phyloP scores from a whole-genome alignment of 92 coral and sea anemone species.

The Porites lobata region DNA sequence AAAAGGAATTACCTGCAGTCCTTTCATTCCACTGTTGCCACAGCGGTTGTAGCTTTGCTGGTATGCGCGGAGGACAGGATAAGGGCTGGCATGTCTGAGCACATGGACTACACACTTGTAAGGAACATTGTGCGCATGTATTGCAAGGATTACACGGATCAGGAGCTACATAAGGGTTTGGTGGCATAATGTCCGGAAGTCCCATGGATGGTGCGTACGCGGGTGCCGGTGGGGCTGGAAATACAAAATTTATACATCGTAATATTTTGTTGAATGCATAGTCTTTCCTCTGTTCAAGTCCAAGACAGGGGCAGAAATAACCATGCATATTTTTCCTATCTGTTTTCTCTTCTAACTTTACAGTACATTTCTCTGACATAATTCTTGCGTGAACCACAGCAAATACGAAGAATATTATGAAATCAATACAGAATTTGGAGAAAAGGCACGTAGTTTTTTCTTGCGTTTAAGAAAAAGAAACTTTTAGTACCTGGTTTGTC shows the following conservation, averaged over 20 bases:
- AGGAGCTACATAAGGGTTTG: constrained; percentile 32
- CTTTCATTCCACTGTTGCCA: constrained; percentile 88
- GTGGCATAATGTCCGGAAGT: constrained; percentile 59
- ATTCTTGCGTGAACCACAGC: too few relatives aligned
- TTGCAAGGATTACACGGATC: constrained; percentile 78
- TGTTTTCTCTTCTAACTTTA: too few relatives aligned
- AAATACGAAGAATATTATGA: too few relatives aligned
- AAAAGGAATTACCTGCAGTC: constrained; percentile 74
- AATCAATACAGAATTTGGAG: too few relatives aligned
- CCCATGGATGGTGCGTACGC: constrained; percentile 47
- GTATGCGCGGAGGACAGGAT: constrained; percentile 71
- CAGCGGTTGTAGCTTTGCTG: constrained; percentile 68
- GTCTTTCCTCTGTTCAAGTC: neutral
- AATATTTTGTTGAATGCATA: neutral
- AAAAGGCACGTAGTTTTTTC: neutral
- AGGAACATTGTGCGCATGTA: constrained; percentile 78
- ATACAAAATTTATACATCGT: neutral
- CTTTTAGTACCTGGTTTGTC: neutral
- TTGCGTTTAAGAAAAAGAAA: too few relatives aligned
- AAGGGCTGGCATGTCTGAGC: constrained; percentile 77
- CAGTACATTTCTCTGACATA: too few relatives aligned
- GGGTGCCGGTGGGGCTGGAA: constrained; percentile 16
- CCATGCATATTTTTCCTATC: too few relatives aligned
- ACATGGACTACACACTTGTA: constrained; percentile 72
- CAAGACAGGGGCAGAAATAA: too few relatives aligned